Conservation (phyloP, 2,797 vertebrate species). For the Thamnophis elegans region DNA sequence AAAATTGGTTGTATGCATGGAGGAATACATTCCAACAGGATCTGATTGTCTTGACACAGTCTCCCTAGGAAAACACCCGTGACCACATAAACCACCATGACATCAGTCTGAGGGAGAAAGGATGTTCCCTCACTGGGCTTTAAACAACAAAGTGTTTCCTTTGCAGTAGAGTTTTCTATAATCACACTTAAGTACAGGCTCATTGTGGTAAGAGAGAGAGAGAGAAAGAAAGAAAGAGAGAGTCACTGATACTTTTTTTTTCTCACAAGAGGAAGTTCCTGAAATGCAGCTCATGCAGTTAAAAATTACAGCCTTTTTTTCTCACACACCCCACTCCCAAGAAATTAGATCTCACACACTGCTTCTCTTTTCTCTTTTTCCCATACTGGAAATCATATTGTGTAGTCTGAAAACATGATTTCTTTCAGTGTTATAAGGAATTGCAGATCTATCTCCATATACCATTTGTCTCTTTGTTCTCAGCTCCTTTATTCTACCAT, state of each 20-base stretch:
- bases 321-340: background rate
- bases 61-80: constrained; percentile 47
- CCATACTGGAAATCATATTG: constrained; percentile 11
- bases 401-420: constrained; percentile 10
- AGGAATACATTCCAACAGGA: constrained; percentile 51
- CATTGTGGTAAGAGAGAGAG: constrained; percentile 13
- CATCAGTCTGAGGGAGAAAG: constrained; percentile 52
- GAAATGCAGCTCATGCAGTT: background rate
- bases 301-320: background rate
- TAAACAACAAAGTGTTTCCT: constrained; percentile 60
- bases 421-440: background rate
- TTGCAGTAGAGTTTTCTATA: constrained; percentile 51
- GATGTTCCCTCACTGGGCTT: constrained; percentile 50
- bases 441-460: background rate
- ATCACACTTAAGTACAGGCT: constrained; percentile 63
- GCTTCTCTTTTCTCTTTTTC: constrained; percentile 10
- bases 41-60: constrained; percentile 61
- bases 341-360: constrained; percentile 17
- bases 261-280: constrained; percentile 60
- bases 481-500: background rate
- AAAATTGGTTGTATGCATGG: constrained; percentile 4
- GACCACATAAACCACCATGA: constrained; percentile 60
- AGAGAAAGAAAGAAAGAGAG: constrained; percentile 16
- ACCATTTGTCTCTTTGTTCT: background rate
- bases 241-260: constrained; percentile 59